Evolutionary conservation across 2,797 vertebrate species (phyloP).

Genomic region (Chloroceryle inda): DNA sequence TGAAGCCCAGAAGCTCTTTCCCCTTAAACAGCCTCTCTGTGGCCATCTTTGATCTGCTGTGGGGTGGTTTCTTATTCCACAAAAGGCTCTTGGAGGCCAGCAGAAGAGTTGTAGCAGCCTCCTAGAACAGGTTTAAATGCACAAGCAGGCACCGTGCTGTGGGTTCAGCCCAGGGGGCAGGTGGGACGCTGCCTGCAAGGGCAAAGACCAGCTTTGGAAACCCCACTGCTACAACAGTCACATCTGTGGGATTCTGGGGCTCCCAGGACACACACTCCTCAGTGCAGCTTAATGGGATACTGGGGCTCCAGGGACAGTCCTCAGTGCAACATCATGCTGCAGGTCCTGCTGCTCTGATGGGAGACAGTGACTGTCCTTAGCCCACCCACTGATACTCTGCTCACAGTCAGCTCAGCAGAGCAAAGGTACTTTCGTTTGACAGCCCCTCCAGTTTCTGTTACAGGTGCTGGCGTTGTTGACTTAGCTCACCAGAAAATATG

Average conservation of each 20-base stretch:
- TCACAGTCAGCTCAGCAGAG: not conserved
- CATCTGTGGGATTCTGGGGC: not conserved
- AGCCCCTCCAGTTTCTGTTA: not conserved
- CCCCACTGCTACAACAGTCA: rapidly evolving
- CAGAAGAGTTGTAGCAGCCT: not conserved
- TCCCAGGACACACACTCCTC: rapidly evolving
- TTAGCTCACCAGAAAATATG: not conserved
- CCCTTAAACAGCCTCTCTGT: constrained; percentile 14
- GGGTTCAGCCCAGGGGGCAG: not conserved
- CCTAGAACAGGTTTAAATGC: not conserved
- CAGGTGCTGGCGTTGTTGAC: rapidly evolving
- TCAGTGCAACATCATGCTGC: not conserved
- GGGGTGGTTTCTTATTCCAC: constrained; percentile 6
- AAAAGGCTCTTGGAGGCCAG: not conserved
- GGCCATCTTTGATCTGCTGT: constrained; percentile 20
- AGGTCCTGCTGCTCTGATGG: not conserved
- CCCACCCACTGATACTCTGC: not conserved
- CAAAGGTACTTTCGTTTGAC: not conserved
- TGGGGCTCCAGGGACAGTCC: not conserved
- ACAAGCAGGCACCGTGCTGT: rapidly evolving
- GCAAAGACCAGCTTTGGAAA: not conserved
- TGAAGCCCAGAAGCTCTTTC: constrained; percentile 59
- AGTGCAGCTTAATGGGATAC: not conserved
- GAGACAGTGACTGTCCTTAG: not conserved
- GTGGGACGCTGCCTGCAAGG: rapidly evolving